These are phyloP conservation scores for Phragmatobia fuliginosa DNA, from an alignment of 2,888 invertebrate genomes.

Conservation along the genomic window DNA sequence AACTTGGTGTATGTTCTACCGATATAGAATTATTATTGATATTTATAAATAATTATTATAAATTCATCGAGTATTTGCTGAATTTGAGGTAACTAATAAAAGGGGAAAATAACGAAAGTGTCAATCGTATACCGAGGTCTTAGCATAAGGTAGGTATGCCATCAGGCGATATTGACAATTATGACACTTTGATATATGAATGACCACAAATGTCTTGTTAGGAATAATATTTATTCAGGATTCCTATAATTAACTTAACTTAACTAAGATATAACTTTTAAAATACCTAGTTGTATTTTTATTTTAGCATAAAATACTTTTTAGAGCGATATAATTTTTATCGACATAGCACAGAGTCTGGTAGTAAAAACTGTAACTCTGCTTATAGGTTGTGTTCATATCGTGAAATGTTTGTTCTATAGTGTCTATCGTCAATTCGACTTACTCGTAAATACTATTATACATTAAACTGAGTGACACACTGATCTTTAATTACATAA, in stretches of 20 bases:
- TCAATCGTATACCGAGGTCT: not conserved
- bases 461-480: no score
- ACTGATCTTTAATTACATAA: no score
- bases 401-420: no score
- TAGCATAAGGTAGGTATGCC: not conserved
- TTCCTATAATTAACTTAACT: not conserved
- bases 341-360: not conserved
- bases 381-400: no score
- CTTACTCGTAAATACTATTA: no score
- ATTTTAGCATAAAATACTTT: not conserved
- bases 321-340: not conserved
- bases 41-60: not conserved
- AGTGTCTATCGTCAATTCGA: no score
- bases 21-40: slow-evolving; percentile 4
- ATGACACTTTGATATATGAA: not conserved
- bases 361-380: not conserved
- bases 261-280: not conserved
- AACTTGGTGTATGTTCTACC: slow-evolving; percentile 16
- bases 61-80: not conserved
- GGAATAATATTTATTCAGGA: not conserved
- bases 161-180: not conserved
- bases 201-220: not conserved
- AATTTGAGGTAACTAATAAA: not conserved
- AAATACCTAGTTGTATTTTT: not conserved
- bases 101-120: not conserved